Evolutionary conservation across 1,140 invertebrate genomes (phyloP), one percentile per base, ranked within the genome.

Genomic region (Mesaphorura yosii): DNA sequence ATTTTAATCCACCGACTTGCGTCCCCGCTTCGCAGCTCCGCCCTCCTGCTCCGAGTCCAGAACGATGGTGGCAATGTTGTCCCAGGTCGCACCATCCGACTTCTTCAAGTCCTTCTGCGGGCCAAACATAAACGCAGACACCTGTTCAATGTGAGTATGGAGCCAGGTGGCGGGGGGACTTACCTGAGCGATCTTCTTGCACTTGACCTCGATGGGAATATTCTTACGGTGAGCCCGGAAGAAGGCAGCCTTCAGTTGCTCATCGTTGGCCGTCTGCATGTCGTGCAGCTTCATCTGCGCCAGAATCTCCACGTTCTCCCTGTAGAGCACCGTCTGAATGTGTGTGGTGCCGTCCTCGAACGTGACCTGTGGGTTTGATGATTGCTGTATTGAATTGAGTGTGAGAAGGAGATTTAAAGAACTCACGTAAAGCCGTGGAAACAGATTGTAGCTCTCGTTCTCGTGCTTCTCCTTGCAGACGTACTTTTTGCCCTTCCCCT

Each of bases 401-500:
- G n/a, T n/a, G n/a, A n/a, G n/a, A 34, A 12, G 15, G 20, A 34
- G 12, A 39, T 34, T 47, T 6, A 44, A 10, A 55, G 19, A 12
- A 44, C 27, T 53, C 41, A 57, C 55, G 31, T 34, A 26, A 40
- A 57, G 45, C 10, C 50, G 28, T 17, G 55, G 55, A 25, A 57
- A 47, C 25, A 47, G 31, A 19, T 45, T 22, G 34, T 37, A 57
- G 25, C 23, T 45, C 19, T 55, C 52, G 20, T 38, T 52, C 34
- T 52, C 41, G 44, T 57, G 55, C 25, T 48, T 48, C 15, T 42
- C 42, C 19, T 57, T 50, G 46, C 55, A 57, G 31, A 57, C 44
- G 27, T 47, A 57, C 22, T 57, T 50, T 25, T 57, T 57, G n/a
- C 55, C 49, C 28, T 52, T 57, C 15, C 44, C 41, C 22, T 57